Conservation (phyloP, 2,797 vertebrate genomes). For the Myotis planiceps region DNA sequence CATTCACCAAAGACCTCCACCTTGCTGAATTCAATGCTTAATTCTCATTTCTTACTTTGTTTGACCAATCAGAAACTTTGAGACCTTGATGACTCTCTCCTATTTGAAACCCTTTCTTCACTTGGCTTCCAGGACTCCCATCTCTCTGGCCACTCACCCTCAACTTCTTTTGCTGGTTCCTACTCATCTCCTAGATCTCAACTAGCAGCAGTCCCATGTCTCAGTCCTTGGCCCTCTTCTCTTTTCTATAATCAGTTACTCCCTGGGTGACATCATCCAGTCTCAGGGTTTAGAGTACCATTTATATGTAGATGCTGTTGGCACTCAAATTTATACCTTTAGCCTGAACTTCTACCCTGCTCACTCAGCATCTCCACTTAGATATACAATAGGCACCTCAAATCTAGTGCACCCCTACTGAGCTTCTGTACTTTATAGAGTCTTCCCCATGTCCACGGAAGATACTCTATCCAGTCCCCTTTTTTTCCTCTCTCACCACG, state of each 20-base stretch:
- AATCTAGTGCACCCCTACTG: background rate
- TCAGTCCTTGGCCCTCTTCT: background rate
- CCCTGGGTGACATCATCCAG: background rate
- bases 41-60: background rate
- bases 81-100: background rate
- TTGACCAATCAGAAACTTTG: background rate
- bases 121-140: background rate
- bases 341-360: background rate
- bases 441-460: background rate
- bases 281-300: background rate
- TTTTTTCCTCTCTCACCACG: background rate
- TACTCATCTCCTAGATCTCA: background rate
- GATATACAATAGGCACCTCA: background rate
- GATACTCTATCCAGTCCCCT: background rate
- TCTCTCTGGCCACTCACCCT: background rate
- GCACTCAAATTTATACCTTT: constrained; percentile 5
- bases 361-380: background rate
- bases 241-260: background rate
- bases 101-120: background rate
- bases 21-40: background rate
- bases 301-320: background rate
- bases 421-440: background rate
- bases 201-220: background rate
- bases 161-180: background rate
- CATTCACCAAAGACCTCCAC: background rate